phyloP scores from a whole-genome alignment of 1,140 invertebrate species.

The Pogonus chalceus region DNA sequence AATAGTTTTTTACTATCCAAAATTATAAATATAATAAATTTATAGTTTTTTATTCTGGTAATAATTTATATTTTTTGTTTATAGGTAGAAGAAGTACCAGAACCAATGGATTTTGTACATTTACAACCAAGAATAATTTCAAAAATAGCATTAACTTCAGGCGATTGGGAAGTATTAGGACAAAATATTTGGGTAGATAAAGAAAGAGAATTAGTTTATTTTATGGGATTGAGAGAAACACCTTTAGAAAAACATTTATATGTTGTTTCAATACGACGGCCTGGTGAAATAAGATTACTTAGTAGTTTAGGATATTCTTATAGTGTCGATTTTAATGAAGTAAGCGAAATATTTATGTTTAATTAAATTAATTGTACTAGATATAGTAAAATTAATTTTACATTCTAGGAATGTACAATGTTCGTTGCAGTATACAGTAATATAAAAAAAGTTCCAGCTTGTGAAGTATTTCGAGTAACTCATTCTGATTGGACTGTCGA shows the following conservation, averaged over 20 bases:
- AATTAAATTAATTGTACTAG: too few species aligned
- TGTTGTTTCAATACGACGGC: conserved; percentile 57
- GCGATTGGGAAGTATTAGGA: conserved; percentile 74
- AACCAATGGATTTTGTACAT: conserved; percentile 41
- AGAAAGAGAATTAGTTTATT: conserved; percentile 62
- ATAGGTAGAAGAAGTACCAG: conserved; percentile 34
- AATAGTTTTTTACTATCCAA: too few species aligned
- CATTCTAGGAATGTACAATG: conserved; percentile 60
- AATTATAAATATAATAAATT: too few species aligned
- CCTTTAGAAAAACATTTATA: conserved; percentile 77
- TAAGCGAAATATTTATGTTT: conserved; percentile 25
- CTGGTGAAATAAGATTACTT: conserved; percentile 56
- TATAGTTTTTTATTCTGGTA: too few species aligned
- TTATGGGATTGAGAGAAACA: conserved; percentile 67
- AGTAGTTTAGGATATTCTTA: conserved; percentile 69
- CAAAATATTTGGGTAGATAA: conserved; percentile 70
- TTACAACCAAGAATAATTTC: conserved; percentile 48
- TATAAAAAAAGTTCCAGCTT: conserved; percentile 68
- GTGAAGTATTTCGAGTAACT: conserved; percentile 66
- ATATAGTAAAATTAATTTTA: background rate
- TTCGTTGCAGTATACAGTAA: conserved; percentile 85
- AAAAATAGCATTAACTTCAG: conserved; percentile 62
- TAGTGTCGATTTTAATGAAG: conserved; percentile 68
- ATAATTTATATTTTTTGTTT: too few species aligned
- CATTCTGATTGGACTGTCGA: conserved; percentile 53